Base-by-base conservation (phyloP, 2,113 vertebrate genomes). In the Limnothrissa miodon region DNA sequence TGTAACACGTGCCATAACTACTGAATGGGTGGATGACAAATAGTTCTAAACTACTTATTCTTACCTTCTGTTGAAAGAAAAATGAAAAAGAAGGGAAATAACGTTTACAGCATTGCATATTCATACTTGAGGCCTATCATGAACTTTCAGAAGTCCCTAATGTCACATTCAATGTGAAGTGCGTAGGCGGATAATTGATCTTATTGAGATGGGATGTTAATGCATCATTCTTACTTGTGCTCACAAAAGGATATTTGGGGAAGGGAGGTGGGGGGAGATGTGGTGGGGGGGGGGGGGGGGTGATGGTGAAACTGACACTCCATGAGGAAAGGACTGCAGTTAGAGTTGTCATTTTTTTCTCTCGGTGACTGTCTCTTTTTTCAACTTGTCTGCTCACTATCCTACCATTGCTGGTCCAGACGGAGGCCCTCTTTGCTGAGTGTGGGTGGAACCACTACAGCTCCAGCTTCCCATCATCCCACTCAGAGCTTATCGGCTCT, bases 101-200 rank as follows among this genome's bases (percentile, higher is more conserved):
- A 74, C 11, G 66, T 74, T 74, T 74, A 74, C 66, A 74, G 29
- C 66, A 74, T 74, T 74, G 66, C 66, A 36, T 74, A 33, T 74
- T 74, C 66, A 74, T 74, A 74, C 29, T 74, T 74, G 66, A 74
- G 10, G 15, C 66, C 66, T 74, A 36, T 33, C 66, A 74, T 74
- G 29, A 74, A 74, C 66, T 74, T 74, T 74, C 66, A 74, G 6
- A 74, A 74, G 66, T 74, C 66, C 66, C 33, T 33, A 36, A 74
- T 36, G 66, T 74, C 66, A 33, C 66, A 74, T 74, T 5, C 33
- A 74, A 36, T 74, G 66, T 74, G 66, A 74, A 36, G 19, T 10
- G 10, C 29, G 29, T 74, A 74, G 66, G 25, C 36, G 36, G 66
- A 74, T 17, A 74, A 74, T 56, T 56, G 51, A 56, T 56, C 51